These are phyloP conservation scores for Euschistus heros DNA, from an alignment of 1,140 invertebrate species.

Conservation along the genomic window DNA sequence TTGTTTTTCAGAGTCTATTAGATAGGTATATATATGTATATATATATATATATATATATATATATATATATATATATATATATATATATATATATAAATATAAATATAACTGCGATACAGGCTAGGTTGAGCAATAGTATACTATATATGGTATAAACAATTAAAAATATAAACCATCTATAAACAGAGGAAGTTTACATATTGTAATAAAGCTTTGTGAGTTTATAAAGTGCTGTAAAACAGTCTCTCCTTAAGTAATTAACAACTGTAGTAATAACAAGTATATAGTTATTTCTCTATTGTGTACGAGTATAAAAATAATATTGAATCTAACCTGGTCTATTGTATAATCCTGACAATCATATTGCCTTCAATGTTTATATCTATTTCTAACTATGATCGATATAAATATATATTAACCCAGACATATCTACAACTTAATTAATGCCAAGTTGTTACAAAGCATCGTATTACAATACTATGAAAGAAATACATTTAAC, in stretches of 20 bases:
- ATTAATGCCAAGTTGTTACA: constrained; percentile 24
- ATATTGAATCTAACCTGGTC: constrained; percentile 24
- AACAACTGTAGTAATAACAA: constrained; percentile 26
- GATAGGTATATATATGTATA: too few relatives aligned
- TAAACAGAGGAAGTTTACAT: constrained; percentile 17
- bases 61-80: too few relatives aligned
- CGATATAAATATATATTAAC: constrained; percentile 6
- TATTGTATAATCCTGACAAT: constrained; percentile 23
- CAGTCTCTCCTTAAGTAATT: constrained; percentile 25
- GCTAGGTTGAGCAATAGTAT: constrained; percentile 23
- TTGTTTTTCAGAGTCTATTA: constrained; percentile 20
- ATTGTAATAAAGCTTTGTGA: constrained; percentile 21
- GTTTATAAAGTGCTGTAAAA: constrained; percentile 20
- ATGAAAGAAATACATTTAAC: constrained; percentile 24
- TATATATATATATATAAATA: too few relatives aligned
- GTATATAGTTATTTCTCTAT: constrained; percentile 22
- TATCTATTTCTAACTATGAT: constrained; percentile 5
- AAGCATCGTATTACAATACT: constrained; percentile 6
- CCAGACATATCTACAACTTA: constrained; percentile 15
- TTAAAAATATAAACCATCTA: constrained; percentile 16
- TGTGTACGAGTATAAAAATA: constrained; percentile 23
- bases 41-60: too few relatives aligned
- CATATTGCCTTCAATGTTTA: constrained; percentile 21
- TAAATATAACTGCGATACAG: constrained; percentile 7
- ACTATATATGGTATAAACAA: constrained; percentile 16